Conservation (phyloP, 2,888 invertebrate genomes). For the Erebia aethiops region DNA sequence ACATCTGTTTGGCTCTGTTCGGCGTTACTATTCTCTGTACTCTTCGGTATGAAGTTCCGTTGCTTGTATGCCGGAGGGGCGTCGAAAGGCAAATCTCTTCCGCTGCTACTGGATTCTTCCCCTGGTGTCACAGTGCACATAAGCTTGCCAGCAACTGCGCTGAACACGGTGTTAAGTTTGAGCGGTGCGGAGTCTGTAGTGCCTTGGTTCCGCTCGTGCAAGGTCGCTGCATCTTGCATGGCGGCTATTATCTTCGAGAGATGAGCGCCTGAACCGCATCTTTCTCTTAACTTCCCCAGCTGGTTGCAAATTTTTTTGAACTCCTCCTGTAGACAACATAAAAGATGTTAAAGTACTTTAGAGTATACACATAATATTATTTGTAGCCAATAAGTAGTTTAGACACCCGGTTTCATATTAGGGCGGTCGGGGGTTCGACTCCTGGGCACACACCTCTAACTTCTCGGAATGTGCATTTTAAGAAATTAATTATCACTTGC, state of each 20-base stretch:
- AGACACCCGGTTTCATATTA: no score
- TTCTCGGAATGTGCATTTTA: no score
- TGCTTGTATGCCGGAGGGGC: slow-evolving; percentile 73
- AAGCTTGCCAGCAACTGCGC: slow-evolving; percentile 78
- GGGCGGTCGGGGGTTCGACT: no score
- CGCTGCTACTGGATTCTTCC: slow-evolving; percentile 78
- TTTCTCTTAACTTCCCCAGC: slow-evolving; percentile 90
- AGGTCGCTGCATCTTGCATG: slow-evolving; percentile 90
- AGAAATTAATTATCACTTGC: no score
- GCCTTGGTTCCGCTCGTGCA: slow-evolving; percentile 81
- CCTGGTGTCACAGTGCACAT: slow-evolving; percentile 79
- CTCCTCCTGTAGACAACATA: slow-evolving; percentile 85
- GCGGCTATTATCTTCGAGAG: slow-evolving; percentile 89
- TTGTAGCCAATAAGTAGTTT: no score
- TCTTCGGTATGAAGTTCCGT: slow-evolving; percentile 76
- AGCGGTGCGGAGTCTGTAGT: slow-evolving; percentile 74
- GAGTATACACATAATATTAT: no score
- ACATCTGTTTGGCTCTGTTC: slow-evolving; percentile 74
- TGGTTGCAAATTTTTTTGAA: slow-evolving; percentile 91
- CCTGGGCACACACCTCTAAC: no score
- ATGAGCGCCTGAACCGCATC: slow-evolving; percentile 88
- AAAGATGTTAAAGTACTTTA: no score
- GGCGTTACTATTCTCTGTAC: slow-evolving; percentile 65
- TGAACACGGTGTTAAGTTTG: slow-evolving; percentile 80
- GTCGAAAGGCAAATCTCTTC: slow-evolving; percentile 74